Evolutionary conservation across 2,113 vertebrate species (phyloP), one percentile per base, ranked within the genome.

Genomic region (Albula goreensis): DNA sequence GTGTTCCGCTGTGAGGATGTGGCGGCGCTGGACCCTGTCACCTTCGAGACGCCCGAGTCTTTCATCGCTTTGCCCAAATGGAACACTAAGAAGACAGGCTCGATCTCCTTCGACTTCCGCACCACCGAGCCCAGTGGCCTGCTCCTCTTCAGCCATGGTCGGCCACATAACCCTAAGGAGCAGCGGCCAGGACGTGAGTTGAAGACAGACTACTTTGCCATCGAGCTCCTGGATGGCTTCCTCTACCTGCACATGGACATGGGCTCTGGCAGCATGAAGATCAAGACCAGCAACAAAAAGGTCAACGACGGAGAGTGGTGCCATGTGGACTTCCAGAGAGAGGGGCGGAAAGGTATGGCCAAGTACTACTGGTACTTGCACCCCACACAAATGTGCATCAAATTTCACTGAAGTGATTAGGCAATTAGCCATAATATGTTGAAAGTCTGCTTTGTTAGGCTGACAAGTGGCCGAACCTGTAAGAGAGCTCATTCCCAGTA

Each of bases 281-380:
- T 99, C 87, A 96, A 96, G 88, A 96, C 97, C 48, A 97, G 96
- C 91, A 97, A 95, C 92, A 97, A 97, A 93, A 99, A 98, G 92
- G 97, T 99, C 88, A 99, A 98, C 0, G 97, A 98, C 0, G 97
- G 97, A 4, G 97, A 99, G 70, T 98, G 97, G 97, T 97, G 97
- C 87, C 97, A 99, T 1, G 97, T 98, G 86, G 97, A 99, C 92
- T 97, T 99, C 92, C 97, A 99, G 90, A 93, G 97, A 56, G 97
- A 99, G 3, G 97, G 97, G 0, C 94, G 97, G 85, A 97, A 96
- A 96, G 97, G 97, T 99, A 85, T 93, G 91, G 17, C 57, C 13
- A 31, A 7, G 48, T 82, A 6, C 0, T 41, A 56, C 53, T 56
- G 53, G 7, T 9, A 7, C 6, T 6, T 1, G 53, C 53, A 12